Conservation (phyloP, 2,888 invertebrate genomes). For the Oscheius myriophilus region DNA sequence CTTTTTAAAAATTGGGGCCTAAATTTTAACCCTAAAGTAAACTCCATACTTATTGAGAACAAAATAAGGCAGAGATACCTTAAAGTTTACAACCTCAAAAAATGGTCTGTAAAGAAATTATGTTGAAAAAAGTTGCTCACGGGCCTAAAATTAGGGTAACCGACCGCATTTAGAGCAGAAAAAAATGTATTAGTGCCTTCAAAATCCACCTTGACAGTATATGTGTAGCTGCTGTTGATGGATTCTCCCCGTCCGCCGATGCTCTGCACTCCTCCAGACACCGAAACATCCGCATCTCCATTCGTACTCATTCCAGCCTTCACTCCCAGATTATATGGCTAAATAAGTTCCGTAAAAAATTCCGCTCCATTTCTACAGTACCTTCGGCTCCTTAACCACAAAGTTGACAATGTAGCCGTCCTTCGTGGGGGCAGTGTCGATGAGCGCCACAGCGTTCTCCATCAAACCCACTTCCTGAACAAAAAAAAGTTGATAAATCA, state of each 20-base stretch:
- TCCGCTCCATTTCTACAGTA: conserved; percentile 10
- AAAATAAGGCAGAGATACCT: too few relatives aligned
- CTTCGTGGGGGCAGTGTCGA: conserved; percentile 83
- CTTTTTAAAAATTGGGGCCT: too few relatives aligned
- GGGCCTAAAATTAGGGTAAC: too few relatives aligned
- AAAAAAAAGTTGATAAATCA: too few relatives aligned
- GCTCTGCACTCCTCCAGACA: conserved; percentile 56
- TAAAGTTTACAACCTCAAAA: too few relatives aligned
- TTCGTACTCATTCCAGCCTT: conserved; percentile 66
- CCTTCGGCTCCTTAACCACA: conserved; percentile 81
- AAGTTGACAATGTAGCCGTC: conserved; percentile 80
- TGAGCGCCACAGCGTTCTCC: conserved; percentile 83
- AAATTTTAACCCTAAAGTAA: too few relatives aligned
- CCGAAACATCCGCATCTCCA: conserved; percentile 62
- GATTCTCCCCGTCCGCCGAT: conserved; percentile 64
- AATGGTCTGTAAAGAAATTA: not conserved
- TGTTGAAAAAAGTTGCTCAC: too few relatives aligned
- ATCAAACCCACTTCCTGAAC: conserved; percentile 80
- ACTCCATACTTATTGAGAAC: too few relatives aligned
- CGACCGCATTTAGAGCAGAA: too few relatives aligned
- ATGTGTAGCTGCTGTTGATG: conserved; percentile 59
- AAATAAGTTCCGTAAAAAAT: conserved; percentile 5
- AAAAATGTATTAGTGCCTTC: too few relatives aligned
- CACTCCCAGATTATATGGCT: conserved; percentile 56
- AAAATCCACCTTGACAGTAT: conserved; percentile 51